Conservation (phyloP, 2,113 vertebrate species). For the Uria lomvia region DNA sequence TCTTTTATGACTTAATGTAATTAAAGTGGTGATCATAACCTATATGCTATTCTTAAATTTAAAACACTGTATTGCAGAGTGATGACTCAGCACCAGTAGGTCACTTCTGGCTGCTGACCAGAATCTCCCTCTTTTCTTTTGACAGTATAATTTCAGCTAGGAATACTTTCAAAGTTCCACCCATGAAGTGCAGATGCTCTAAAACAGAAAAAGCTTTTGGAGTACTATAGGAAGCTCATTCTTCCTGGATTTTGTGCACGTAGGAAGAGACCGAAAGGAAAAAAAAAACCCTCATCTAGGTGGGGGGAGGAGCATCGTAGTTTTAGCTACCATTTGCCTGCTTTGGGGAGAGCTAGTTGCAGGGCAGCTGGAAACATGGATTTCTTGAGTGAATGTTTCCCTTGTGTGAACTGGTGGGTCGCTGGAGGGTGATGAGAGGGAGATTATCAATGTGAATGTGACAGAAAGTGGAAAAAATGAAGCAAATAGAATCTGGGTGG, state of each 20-base stretch:
- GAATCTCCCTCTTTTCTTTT: background rate
- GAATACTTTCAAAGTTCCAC: background rate
- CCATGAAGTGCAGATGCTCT: background rate
- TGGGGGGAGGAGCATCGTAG: no score
- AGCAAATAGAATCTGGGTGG: background rate
- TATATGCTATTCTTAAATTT: background rate
- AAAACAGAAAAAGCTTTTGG: background rate
- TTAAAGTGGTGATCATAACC: background rate
- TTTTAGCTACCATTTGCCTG: background rate
- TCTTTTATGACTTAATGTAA: background rate
- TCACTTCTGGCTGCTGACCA: background rate
- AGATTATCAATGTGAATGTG: background rate
- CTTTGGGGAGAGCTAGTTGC: background rate
- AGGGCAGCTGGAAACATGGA: background rate
- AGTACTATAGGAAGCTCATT: background rate
- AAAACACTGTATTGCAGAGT: background rate
- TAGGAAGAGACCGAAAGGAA: background rate
- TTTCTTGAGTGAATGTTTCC: background rate
- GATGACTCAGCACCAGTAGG: background rate
- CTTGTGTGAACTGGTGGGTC: background rate
- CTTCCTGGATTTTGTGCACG: background rate
- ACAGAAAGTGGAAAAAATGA: background rate
- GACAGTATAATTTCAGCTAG: background rate
- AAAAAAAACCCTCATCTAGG: background rate
- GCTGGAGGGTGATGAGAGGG: background rate